phyloP scores from a whole-genome alignment of 2,113 vertebrate species.

The Pycnonotus jocosus region DNA sequence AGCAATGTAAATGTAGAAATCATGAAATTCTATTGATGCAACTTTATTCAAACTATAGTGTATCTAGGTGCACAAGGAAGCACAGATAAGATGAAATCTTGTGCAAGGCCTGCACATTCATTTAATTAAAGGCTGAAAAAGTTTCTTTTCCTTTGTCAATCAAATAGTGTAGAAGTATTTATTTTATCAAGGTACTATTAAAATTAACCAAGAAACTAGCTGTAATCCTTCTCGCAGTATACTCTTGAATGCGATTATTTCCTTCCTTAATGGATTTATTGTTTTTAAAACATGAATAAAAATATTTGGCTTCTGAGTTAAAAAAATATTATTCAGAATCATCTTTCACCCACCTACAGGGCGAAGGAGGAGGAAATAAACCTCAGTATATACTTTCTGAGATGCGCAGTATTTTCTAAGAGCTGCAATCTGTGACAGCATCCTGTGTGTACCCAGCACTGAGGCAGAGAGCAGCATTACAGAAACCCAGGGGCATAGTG shows the following conservation, averaged over 20 bases:
- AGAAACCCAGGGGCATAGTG: background rate
- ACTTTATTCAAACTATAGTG: background rate
- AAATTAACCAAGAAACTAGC: background rate
- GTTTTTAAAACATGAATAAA: background rate
- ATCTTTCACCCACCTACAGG: background rate
- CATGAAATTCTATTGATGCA: background rate
- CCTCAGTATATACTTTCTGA: background rate
- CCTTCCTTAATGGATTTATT: background rate
- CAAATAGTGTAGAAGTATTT: background rate
- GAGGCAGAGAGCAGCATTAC: background rate
- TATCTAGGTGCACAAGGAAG: background rate
- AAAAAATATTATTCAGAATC: background rate
- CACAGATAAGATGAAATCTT: background rate
- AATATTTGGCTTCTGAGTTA: background rate
- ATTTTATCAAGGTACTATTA: background rate
- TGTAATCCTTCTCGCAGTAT: background rate
- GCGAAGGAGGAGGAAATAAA: background rate
- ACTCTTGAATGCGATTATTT: background rate
- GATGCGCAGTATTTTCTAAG: background rate
- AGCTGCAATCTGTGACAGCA: accelerated
- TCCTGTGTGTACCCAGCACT: background rate
- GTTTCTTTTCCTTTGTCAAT: background rate
- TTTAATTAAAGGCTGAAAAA: background rate
- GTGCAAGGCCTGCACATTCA: background rate
- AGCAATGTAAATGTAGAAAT: background rate